These are phyloP conservation scores for Eulemur albifrons DNA, from an alignment of 2,797 vertebrate genomes.

Conservation along the genomic window DNA sequence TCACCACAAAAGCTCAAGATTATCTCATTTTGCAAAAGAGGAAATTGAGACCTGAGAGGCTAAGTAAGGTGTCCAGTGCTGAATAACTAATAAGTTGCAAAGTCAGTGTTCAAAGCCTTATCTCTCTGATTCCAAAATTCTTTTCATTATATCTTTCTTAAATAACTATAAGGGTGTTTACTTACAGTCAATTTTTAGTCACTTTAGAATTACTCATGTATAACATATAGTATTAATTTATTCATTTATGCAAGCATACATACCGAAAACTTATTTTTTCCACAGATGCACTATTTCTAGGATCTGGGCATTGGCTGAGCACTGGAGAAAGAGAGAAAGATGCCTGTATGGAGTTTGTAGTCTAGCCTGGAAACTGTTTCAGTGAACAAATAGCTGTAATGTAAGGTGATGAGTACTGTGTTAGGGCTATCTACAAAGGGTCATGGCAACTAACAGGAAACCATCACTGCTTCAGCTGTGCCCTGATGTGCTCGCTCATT, in stretches of 20 bases:
- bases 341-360: not conserved
- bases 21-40: not conserved
- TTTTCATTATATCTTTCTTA: not conserved
- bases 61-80: not conserved
- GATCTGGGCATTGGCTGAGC: not conserved
- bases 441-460: not conserved
- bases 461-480: not conserved
- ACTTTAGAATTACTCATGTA: not conserved
- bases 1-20: not conserved
- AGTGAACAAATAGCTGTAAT: not conserved
- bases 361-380: not conserved
- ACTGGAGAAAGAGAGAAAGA: not conserved
- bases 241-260: not conserved
- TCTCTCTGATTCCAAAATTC: not conserved
- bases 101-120: not conserved
- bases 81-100: not conserved
- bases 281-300: not conserved
- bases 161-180: not conserved
- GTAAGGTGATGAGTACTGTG: not conserved
- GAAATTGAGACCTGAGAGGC: not conserved
- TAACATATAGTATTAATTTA: not conserved
- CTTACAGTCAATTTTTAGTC: not conserved
- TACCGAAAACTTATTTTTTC: not conserved
- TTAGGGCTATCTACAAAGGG: not conserved
- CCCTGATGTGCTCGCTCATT: not conserved